Evolutionary conservation across 2,888 invertebrate species (phyloP).

Genomic region (Blera fallax): DNA sequence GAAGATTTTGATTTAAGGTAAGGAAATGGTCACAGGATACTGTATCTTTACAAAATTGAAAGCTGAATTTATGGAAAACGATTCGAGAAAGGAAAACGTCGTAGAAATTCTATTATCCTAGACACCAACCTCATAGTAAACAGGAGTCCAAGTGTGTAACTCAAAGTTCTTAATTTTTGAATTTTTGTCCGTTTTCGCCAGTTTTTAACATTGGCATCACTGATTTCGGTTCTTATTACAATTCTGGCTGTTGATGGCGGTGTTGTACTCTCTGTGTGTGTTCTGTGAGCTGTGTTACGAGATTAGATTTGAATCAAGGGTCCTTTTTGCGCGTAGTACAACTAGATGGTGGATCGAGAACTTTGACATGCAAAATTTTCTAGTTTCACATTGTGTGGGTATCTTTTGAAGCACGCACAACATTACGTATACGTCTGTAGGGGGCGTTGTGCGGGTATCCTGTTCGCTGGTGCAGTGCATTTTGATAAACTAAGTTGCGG

Average conservation of each 20-base stretch:
- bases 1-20: too few species aligned
- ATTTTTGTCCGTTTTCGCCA: too few species aligned
- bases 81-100: too few species aligned
- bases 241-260: background rate
- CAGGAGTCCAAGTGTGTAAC: too few species aligned
- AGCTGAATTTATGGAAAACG: too few species aligned
- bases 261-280: background rate
- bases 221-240: background rate
- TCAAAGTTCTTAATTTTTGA: too few species aligned
- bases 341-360: background rate
- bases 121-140: too few species aligned
- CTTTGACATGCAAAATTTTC: slow-evolving; percentile 27
- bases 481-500: slow-evolving; percentile 9
- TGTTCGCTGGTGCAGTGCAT: background rate
- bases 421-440: background rate
- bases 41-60: too few species aligned
- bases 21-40: too few species aligned
- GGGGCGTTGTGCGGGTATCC: background rate
- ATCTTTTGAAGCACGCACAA: slow-evolving; percentile 6
- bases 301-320: background rate
- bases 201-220: background rate
- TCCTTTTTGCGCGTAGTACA: background rate
- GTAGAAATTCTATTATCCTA: too few species aligned
- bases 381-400: background rate
- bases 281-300: background rate